phyloP scores from a whole-genome alignment of 1,140 invertebrate genomes.

The Trachymyrmex cornetzi region DNA sequence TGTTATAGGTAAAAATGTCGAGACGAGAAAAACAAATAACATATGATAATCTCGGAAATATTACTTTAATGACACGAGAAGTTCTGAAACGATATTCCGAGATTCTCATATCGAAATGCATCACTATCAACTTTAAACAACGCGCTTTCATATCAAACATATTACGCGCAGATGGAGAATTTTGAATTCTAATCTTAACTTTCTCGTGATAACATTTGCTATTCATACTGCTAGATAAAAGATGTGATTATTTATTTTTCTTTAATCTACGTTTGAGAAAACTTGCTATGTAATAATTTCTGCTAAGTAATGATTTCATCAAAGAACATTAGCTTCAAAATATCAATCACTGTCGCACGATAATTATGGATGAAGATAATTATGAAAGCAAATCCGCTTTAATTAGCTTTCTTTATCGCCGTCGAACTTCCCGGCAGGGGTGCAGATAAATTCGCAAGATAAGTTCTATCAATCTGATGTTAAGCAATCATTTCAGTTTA shows the following conservation, averaged over 20 bases:
- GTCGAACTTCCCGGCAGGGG: slow-evolving; percentile 4
- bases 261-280: neutral
- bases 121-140: neutral
- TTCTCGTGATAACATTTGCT: slow-evolving; percentile 9
- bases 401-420: slow-evolving; percentile 33
- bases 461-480: neutral
- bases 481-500: slow-evolving; percentile 32
- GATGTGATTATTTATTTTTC: too few relatives aligned
- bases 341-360: slow-evolving; percentile 10
- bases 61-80: too few relatives aligned
- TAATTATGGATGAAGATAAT: neutral
- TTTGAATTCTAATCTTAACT: slow-evolving; percentile 3
- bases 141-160: neutral
- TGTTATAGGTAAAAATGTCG: too few relatives aligned
- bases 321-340: neutral
- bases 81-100: too few relatives aligned
- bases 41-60: too few relatives aligned
- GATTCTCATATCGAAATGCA: too few relatives aligned
- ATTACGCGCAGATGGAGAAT: neutral
- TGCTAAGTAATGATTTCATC: neutral
- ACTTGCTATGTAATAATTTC: neutral
- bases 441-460: slow-evolving; percentile 33
- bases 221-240: neutral
- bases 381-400: slow-evolving; percentile 26
- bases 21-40: too few relatives aligned